phyloP scores from a whole-genome alignment of 2,888 invertebrate species.

The Aspidiotus rigidus region DNA sequence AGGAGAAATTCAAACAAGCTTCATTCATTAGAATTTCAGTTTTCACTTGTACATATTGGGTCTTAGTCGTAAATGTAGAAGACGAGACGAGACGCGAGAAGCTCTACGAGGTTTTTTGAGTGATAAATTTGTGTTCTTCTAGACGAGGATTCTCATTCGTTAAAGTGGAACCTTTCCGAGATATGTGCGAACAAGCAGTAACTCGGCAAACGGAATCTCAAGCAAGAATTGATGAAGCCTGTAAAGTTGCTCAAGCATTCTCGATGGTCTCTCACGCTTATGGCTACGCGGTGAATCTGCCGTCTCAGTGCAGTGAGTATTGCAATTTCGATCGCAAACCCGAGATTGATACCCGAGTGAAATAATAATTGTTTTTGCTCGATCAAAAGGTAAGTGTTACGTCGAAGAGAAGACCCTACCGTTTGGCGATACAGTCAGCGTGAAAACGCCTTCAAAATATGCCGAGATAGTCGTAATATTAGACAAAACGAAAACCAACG shows the following conservation, averaged over 20 bases:
- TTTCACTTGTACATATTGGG: no score
- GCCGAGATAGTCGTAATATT: constrained; percentile 74
- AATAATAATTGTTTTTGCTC: neutral
- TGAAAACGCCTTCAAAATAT: constrained; percentile 54
- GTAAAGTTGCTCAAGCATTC: constrained; percentile 61
- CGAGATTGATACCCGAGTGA: neutral
- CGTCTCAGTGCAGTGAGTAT: constrained; percentile 52
- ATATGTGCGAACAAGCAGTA: constrained; percentile 21
- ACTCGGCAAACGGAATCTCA: constrained; percentile 46
- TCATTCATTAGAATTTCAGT: no score
- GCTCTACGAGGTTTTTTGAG: no score
- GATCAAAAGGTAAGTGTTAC: constrained; percentile 5
- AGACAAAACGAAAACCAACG: constrained; percentile 56
- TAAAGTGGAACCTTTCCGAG: constrained; percentile 14
- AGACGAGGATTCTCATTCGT: constrained; percentile 25
- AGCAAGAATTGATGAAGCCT: constrained; percentile 50
- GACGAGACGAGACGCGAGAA: no score
- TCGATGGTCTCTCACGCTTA: constrained; percentile 51
- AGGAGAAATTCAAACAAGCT: no score
- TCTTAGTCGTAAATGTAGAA: no score
- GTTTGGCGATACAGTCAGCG: constrained; percentile 12
- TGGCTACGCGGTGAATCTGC: constrained; percentile 54
- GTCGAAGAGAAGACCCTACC: constrained; percentile 11
- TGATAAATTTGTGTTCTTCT: constrained; percentile 41
- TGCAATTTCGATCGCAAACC: neutral